Evolutionary conservation across 1,140 invertebrate species (phyloP), one percentile per base, ranked within the genome.

Genomic region (Neoseiulus cucumeris): DNA sequence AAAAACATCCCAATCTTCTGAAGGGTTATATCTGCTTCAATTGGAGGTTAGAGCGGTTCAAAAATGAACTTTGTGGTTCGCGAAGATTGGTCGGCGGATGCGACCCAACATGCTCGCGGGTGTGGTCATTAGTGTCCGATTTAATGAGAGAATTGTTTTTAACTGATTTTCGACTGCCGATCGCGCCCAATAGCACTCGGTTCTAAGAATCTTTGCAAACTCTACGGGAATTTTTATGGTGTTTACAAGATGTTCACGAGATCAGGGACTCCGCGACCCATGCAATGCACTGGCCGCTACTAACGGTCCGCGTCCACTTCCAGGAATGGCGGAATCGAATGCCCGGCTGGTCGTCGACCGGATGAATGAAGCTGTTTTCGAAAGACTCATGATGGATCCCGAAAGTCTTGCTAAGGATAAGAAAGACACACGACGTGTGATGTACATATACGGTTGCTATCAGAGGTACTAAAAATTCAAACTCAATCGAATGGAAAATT

Each of bases 331-430:
- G 1, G 51, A 59, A 25, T 29, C 14, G 14, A 59, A 59, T 33
- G 22, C 17, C 14, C 51, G 22, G 25, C 51, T 59, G 14, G 33
- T 33, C 25, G 51, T 59, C 12, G 14, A 14, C 14, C 51, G 51
- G 33, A 59, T 59, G 51, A 59, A 59, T 9, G 51, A 59, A 20
- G 51, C 51, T 25, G 51, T 59, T 25, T 59, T 59, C 51, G 51
- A 59, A 33, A 25, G 51, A 20, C 51, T 59, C 4, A n/a, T 59
- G 51, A 59, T 59, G 51, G 51, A 59, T 29, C 51, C 51, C 14
- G 51, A 17, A 18, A 33, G 17, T 17, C 33, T 59, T 25, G 22
- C 51, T 4, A 59, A 25, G 22, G 33, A 59, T 25, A 25, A 33
- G 12, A 59, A 25, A 29, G 51, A 59, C 33, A 14, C 51, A 1